A percentile compares a stretch with the other conserved stretches of the same genome.
These are phyloP conservation scores for Saccostrea echinata DNA, from an alignment of 1,140 invertebrate genomes.

Conservation along the genomic window DNA sequence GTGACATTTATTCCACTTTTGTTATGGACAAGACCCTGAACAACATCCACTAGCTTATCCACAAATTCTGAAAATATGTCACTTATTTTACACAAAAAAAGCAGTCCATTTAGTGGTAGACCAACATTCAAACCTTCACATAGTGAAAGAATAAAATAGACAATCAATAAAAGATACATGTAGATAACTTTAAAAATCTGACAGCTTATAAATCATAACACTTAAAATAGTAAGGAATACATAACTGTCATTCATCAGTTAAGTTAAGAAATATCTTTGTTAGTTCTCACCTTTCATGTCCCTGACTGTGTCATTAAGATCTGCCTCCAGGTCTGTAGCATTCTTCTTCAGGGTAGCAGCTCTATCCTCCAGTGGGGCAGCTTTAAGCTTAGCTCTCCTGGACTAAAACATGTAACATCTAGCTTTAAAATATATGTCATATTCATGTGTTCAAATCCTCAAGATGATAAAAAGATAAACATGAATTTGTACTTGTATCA, in stretches of 20 bases:
- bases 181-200: too few relatives aligned
- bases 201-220: too few relatives aligned
- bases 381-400: constrained; percentile 44
- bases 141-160: too few relatives aligned
- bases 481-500: too few relatives aligned
- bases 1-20: constrained; percentile 64
- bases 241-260: too few relatives aligned
- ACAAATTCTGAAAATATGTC: constrained; percentile 59
- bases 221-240: too few relatives aligned
- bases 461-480: too few relatives aligned
- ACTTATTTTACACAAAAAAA: background rate
- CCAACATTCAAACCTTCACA: too few relatives aligned
- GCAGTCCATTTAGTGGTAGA: too few relatives aligned
- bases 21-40: constrained; percentile 60
- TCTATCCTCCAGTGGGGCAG: constrained; percentile 39
- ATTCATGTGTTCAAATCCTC: too few relatives aligned
- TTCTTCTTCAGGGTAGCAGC: constrained; percentile 55
- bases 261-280: background rate
- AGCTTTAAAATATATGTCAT: background rate
- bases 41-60: constrained; percentile 59
- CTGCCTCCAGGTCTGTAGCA: constrained; percentile 62
- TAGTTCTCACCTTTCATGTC: constrained; percentile 62
- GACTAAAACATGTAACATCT: constrained; percentile 45
- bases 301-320: constrained; percentile 57
- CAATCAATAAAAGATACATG: too few relatives aligned